Evolutionary conservation across 2,113 vertebrate species (phyloP), one percentile per base, ranked within the genome.

Genomic region (Otis tarda): DNA sequence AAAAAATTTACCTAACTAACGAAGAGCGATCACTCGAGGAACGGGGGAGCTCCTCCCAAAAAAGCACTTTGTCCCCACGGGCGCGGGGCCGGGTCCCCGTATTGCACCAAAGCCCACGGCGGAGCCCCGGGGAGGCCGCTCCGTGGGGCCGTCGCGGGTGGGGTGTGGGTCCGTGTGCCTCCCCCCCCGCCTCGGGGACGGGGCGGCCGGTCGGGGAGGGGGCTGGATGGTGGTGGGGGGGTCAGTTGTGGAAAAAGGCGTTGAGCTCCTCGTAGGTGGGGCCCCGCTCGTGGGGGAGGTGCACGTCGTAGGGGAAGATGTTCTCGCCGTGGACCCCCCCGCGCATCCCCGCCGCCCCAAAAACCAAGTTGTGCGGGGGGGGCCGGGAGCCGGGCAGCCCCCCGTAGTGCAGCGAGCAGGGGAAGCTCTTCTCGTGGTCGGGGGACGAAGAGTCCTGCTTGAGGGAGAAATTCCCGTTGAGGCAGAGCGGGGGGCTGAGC

Each of bases 391-490:
- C 98, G 53, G 99, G 98, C 97, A 99, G 98, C 94, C 98, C 98
- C 93, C 99, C 98, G 98, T 99, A 99, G 98, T 99, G 99, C 99
- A 99, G 99, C 99, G 99, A 99, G 97, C 99, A 99, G 95, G 99
- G 99, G 94, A 99, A 99, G 94, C 98, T 98, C 96, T 99, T 99
- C 90, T 99, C 99, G 69, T 98, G 97, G 87, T 99, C 99, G 27
- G 99, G 98, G 59, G 99, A 99, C 69, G 98, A 98, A 85, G 98
- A 98, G 98, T 99, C 99, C 96, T 99, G 99, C 98, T 99, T 99
- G 93, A 99, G 97, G 65, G 99, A 98, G 98, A 99, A 99, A 97
- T 99, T 99, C 94, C 99, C 99, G 63, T 99, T 99, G 97, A 99
- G 95, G 95, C 99, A 99, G 96, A 99, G 97, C 13, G 99, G 99